Base-by-base conservation (phyloP, 2,797 vertebrate species). In the Chromis chromis region DNA sequence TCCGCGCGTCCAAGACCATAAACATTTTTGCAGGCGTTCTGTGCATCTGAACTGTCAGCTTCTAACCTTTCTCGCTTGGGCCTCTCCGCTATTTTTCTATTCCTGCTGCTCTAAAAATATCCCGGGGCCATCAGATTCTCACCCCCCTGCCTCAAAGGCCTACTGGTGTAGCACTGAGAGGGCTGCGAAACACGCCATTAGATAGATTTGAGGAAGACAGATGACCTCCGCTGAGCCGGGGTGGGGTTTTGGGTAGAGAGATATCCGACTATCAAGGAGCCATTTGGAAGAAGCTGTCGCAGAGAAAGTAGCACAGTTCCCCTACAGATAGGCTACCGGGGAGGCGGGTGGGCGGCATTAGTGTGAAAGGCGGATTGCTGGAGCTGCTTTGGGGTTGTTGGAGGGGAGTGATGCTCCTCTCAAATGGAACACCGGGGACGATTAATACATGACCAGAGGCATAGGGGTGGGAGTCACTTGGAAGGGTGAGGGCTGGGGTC, bases 81-180 rank as follows among this genome's bases (percentile, higher is more conserved):
- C 49, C 60, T 76, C 62, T 65, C 58, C 13, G 33, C 67, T 70
- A 67, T 72, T 66, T 77, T 88, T 90, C 91, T 89, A 79, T 86
- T 88, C 73, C 81, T 54, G 77, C 65, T 4, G 83, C 78, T 87
- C 90, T 93, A 94, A 94, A 94, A 94, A 94, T 94, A 95, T 78
- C 81, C 72, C 17, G 58, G 50, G 71, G 84, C 88, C 86, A 88
- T 86, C 81, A 86, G 84, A 88, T 72, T 83, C 77, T 78, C 76
- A 65, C 67, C 66, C 73, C 6, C 49, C 31, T 22, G 69, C 62
- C 55, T 68, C 25, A 48, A 79, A 84, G 82, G 83, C 62, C 57
- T 74, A 76, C 78, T 70, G 78, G 53, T 76, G 71, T 70, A 50
- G 70, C 81, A 68, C 8, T 22, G 78, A 82, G 52, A 78, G 76